phyloP scores from a whole-genome alignment of 2,797 vertebrate species.

The Lacerta agilis region DNA sequence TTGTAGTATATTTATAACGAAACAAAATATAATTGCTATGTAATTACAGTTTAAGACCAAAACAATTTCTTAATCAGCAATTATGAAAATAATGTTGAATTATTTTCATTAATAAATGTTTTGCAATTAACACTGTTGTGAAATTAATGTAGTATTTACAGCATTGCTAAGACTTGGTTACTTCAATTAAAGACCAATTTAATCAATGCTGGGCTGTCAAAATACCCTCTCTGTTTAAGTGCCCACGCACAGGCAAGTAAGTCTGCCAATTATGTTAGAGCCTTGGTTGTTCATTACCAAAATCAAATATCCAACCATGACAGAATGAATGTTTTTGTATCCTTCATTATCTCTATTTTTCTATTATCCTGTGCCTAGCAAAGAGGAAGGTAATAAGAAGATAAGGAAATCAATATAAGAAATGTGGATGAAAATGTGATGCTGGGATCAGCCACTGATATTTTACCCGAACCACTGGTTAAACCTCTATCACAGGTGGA shows the following conservation, averaged over 20 bases:
- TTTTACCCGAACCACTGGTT: background rate
- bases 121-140: slow-evolving; percentile 56
- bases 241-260: slow-evolving; percentile 38
- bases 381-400: slow-evolving; percentile 23
- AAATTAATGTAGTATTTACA: slow-evolving; percentile 65
- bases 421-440: slow-evolving; percentile 4
- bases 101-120: slow-evolving; percentile 52
- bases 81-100: slow-evolving; percentile 51
- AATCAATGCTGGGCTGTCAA: slow-evolving; percentile 51
- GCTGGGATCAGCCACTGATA: background rate
- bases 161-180: slow-evolving; percentile 60
- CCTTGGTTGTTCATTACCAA: slow-evolving; percentile 41
- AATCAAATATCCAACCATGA: slow-evolving; percentile 22
- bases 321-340: slow-evolving; percentile 28
- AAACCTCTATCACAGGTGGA: background rate
- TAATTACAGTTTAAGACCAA: slow-evolving; percentile 46
- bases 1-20: slow-evolving; percentile 36
- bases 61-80: slow-evolving; percentile 58
- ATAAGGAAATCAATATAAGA: slow-evolving; percentile 14
- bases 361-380: background rate
- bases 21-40: slow-evolving; percentile 34
- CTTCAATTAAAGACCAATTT: slow-evolving; percentile 67
- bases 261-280: background rate
- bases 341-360: slow-evolving; percentile 20
- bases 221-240: slow-evolving; percentile 31